phyloP scores from a whole-genome alignment of 2,797 vertebrate species.

The Cynodonichthys magdalenae region DNA sequence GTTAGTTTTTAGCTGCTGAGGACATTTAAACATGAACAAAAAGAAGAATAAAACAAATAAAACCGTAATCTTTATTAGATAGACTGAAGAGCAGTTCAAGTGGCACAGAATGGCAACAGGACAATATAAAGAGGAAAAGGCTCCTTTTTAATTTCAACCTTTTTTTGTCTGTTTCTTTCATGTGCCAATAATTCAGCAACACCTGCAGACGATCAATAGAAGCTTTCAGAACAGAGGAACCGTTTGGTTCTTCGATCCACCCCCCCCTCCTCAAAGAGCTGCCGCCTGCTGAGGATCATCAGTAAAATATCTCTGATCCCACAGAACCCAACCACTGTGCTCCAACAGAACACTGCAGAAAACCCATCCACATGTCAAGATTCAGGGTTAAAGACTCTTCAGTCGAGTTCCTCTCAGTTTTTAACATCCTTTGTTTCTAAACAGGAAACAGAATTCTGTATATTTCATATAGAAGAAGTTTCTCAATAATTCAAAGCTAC shows the following conservation, averaged over 20 bases:
- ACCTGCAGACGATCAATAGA: constrained; percentile 45
- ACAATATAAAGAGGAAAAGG: constrained; percentile 53
- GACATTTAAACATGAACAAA: not conserved
- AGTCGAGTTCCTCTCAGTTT: too few relatives aligned
- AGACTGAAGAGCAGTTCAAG: constrained; percentile 47
- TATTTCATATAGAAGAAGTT: constrained; percentile 26
- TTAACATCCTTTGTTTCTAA: not conserved
- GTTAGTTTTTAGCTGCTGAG: not conserved
- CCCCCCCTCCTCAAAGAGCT: too few relatives aligned
- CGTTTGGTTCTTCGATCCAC: too few relatives aligned
- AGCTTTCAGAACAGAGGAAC: constrained; percentile 40
- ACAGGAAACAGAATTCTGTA: constrained; percentile 38
- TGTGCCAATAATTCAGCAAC: constrained; percentile 12
- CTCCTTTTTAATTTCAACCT: constrained; percentile 25
- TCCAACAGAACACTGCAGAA: constrained; percentile 41
- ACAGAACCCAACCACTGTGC: constrained; percentile 40
- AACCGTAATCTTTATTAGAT: constrained; percentile 73
- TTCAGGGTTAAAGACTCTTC: too few relatives aligned
- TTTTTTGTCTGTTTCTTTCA: constrained; percentile 15
- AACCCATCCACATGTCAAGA: constrained; percentile 13
- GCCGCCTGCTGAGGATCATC: too few relatives aligned
- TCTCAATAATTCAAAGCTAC: constrained; percentile 38
- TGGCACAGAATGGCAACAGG: constrained; percentile 49
- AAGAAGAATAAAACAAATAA: constrained; percentile 19
- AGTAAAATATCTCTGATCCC: constrained; percentile 17